Conservation (phyloP, 2,888 invertebrate species). For the Nebria salina region DNA sequence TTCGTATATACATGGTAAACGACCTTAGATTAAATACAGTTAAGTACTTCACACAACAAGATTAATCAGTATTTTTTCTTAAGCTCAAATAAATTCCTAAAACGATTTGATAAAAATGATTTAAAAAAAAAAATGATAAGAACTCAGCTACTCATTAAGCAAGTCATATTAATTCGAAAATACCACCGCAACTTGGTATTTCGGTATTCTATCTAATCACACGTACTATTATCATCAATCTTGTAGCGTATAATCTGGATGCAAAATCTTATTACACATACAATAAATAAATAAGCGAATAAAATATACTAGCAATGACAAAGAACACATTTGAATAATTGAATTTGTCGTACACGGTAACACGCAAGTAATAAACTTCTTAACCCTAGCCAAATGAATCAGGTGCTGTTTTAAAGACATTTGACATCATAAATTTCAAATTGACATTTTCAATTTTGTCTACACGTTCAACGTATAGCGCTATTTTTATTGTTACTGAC, state of each 20-base stretch:
- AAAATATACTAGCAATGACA: neutral
- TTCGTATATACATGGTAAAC: no score
- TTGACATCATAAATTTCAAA: neutral
- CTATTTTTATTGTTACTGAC: neutral
- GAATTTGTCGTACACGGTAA: constrained; percentile 1
- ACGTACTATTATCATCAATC: neutral
- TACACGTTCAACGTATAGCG: neutral
- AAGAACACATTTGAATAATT: neutral
- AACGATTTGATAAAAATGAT: neutral
- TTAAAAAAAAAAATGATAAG: neutral
- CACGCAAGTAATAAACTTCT: neutral
- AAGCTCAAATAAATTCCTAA: neutral
- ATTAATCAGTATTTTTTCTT: no score
- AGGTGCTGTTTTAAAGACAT: neutral
- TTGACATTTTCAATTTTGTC: neutral
- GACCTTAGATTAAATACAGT: no score
- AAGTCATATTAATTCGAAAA: neutral
- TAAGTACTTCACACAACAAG: no score
- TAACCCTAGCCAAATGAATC: neutral
- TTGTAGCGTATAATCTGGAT: neutral
- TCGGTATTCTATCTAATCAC: neutral
- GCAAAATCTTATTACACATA: neutral
- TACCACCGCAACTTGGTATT: neutral
- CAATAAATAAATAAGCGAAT: no score
- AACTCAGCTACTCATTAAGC: neutral